phyloP scores from a whole-genome alignment of 2,113 vertebrate genomes.

The Eulemur macaco region DNA sequence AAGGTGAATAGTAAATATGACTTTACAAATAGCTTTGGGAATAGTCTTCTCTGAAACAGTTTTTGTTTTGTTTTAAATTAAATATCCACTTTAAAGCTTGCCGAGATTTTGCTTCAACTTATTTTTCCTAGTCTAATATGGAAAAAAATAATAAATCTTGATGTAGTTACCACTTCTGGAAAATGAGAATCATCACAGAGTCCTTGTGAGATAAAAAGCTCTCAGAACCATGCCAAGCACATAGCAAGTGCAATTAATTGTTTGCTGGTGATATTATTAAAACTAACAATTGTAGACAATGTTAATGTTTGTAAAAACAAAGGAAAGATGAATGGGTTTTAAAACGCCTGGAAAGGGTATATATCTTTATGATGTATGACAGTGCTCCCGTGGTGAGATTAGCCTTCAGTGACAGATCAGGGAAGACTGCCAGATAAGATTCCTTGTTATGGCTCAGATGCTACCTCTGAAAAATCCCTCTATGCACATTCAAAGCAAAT shows the following conservation, averaged over 20 bases:
- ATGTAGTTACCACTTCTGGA: not conserved
- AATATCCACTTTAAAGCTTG: not conserved
- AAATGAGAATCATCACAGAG: not conserved
- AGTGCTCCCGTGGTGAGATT: constrained; percentile 48
- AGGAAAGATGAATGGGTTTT: not conserved
- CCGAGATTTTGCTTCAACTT: not conserved
- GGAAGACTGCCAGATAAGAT: constrained; percentile 54
- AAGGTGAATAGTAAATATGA: not conserved
- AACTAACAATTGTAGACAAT: constrained; percentile 12
- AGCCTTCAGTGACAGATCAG: constrained; percentile 53
- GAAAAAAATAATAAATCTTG: not conserved
- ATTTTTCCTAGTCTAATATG: not conserved
- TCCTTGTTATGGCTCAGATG: constrained; percentile 41
- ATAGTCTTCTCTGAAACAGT: not conserved
- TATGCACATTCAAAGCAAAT: constrained; percentile 47
- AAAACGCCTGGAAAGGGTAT: constrained; percentile 3
- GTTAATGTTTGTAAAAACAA: constrained; percentile 41
- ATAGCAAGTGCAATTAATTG: not conserved
- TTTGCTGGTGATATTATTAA: constrained; percentile 25
- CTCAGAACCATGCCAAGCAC: not conserved
- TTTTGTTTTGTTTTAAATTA: not conserved
- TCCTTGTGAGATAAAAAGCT: not conserved
- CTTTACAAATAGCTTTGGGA: not conserved
- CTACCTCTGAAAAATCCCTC: constrained; percentile 32
- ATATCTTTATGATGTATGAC: constrained; percentile 48